These are phyloP conservation scores for Coelopa frigida DNA, from an alignment of 1,140 invertebrate genomes.

Conservation along the genomic window DNA sequence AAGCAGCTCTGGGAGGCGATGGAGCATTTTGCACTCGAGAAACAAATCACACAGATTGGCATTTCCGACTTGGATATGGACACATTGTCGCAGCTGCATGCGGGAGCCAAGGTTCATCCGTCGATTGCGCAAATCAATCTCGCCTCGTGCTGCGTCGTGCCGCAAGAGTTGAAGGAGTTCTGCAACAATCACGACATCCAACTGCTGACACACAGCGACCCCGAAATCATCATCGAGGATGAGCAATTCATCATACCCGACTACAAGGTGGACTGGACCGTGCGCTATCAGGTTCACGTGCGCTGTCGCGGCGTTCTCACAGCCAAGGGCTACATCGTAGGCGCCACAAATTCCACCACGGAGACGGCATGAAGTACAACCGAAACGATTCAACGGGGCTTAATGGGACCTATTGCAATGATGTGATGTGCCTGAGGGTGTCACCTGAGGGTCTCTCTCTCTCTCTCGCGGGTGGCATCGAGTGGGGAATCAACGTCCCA, in stretches of 20 bases:
- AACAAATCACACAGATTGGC: slow-evolving; percentile 64
- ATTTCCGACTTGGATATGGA: slow-evolving; percentile 82
- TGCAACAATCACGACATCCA: slow-evolving; percentile 87
- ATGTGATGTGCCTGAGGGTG: too few species aligned
- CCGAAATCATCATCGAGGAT: slow-evolving; percentile 57
- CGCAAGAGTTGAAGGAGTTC: slow-evolving; percentile 79
- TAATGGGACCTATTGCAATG: too few species aligned
- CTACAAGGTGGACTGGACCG: slow-evolving; percentile 55
- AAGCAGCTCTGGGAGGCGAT: slow-evolving; percentile 50
- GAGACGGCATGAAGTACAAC: too few species aligned
- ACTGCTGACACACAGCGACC: slow-evolving; percentile 91
- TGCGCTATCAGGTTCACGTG: slow-evolving; percentile 78
- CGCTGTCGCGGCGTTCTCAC: slow-evolving; percentile 84
- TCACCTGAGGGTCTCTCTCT: too few species aligned
- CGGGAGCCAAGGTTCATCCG: slow-evolving; percentile 77
- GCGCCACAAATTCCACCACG: slow-evolving; percentile 34
- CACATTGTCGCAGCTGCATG: slow-evolving; percentile 68
- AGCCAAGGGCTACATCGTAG: slow-evolving; percentile 71
- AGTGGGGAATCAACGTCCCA: too few species aligned
- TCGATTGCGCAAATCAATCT: slow-evolving; percentile 93
- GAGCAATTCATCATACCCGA: slow-evolving; percentile 32
- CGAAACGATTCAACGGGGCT: too few species aligned
- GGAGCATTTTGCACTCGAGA: slow-evolving; percentile 27
- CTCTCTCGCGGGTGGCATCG: too few species aligned
- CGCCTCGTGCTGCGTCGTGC: slow-evolving; percentile 91